Evolutionary conservation across 2,113 vertebrate genomes (phyloP).

Genomic region (Burhinus oedicnemus): DNA sequence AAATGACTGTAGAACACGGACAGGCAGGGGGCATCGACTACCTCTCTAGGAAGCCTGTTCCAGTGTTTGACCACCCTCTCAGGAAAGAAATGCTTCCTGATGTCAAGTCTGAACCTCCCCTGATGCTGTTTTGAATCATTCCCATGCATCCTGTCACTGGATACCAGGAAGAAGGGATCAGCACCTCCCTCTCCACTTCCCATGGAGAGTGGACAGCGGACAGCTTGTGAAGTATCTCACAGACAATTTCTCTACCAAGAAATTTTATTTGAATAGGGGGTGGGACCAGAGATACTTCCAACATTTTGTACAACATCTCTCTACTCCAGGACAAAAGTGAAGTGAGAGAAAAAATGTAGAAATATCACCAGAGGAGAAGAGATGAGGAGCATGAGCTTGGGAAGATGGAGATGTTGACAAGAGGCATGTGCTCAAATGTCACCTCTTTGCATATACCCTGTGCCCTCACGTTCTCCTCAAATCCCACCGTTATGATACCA

Average conservation of each 20-base stretch:
- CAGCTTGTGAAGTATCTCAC: not conserved
- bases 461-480: too few species aligned
- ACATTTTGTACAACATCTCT: not conserved
- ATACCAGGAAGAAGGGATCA: not conserved
- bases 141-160: too few species aligned
- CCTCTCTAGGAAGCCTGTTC: too few species aligned
- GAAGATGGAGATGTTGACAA: too few species aligned
- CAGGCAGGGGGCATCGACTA: too few species aligned
- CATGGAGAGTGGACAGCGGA: rapidly evolving
- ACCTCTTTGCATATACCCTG: too few species aligned
- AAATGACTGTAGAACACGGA: too few species aligned
- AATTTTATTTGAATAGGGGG: not conserved
- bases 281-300: not conserved
- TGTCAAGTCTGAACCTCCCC: too few species aligned
- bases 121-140: too few species aligned
- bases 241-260: not conserved
- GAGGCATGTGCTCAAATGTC: too few species aligned
- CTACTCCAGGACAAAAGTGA: not conserved
- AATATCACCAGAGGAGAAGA: not conserved
- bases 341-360: not conserved
- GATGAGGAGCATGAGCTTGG: too few species aligned
- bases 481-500: too few species aligned
- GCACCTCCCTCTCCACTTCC: not conserved
- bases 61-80: not conserved
- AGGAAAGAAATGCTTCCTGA: not conserved